Conservation (phyloP, 2,113 vertebrate species). For the Microtus oregoni region DNA sequence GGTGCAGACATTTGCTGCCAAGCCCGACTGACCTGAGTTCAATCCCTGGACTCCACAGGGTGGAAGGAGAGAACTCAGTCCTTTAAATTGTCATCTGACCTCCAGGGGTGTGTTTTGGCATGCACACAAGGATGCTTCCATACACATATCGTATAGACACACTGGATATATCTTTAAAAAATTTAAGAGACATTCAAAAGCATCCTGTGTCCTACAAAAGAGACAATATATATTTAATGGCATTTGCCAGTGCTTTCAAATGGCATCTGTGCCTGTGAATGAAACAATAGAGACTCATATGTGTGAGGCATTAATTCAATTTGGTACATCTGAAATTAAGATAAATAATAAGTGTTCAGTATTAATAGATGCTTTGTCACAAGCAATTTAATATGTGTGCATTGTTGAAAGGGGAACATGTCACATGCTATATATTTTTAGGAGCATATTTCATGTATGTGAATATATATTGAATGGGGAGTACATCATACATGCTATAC, state of each 20-base stretch:
- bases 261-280: background rate
- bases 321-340: slow-evolving; percentile 13
- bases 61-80: background rate
- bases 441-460: background rate
- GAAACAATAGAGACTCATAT: background rate
- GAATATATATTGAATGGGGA: background rate
- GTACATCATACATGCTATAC: background rate
- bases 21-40: background rate
- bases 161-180: background rate
- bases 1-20: background rate
- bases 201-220: background rate
- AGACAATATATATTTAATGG: background rate
- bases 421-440: background rate
- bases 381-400: background rate
- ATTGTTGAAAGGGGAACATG: background rate
- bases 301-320: background rate
- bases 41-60: background rate
- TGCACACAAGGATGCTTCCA: background rate
- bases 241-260: background rate
- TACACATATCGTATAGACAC: background rate
- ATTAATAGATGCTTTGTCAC: background rate
- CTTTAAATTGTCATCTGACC: background rate
- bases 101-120: background rate
- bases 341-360: background rate
- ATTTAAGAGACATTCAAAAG: background rate